Percentiles rank a stretch among this genome's conserved stretches.
These are phyloP conservation scores for Lagopus muta DNA, from an alignment of 2,113 vertebrate species.

Conservation along the genomic window DNA sequence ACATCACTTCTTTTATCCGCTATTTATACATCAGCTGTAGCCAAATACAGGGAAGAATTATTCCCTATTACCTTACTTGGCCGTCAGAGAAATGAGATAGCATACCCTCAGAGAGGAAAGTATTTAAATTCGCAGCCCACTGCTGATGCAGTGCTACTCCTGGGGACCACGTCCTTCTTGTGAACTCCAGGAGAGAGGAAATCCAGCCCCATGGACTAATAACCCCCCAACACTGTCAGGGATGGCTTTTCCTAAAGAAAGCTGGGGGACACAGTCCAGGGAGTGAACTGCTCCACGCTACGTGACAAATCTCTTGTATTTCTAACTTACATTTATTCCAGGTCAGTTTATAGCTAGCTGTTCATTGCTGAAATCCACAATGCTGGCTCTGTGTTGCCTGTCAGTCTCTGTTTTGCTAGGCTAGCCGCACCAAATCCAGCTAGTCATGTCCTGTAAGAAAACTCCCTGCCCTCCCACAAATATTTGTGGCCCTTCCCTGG, in stretches of 20 bases:
- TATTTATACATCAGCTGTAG: conserved; percentile 28
- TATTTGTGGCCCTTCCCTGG: not conserved
- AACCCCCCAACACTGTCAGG: not conserved
- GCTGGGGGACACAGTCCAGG: not conserved
- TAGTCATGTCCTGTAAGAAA: not conserved
- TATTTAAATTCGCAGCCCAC: not conserved
- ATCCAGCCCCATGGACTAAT: conserved; percentile 1
- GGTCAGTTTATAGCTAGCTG: conserved; percentile 37
- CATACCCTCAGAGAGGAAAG: conserved; percentile 25
- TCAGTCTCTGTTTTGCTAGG: conserved; percentile 22
- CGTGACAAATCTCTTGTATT: conserved; percentile 36
- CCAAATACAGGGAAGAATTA: conserved; percentile 39
- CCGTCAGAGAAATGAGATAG: conserved; percentile 34
- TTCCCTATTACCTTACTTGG: not conserved
- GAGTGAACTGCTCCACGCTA: not conserved
- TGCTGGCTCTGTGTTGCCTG: not conserved
- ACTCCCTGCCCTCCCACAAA: not conserved
- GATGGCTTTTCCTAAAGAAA: conserved; percentile 5
- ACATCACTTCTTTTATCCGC: conserved; percentile 51
- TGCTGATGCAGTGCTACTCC: conserved; percentile 21
- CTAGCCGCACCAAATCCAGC: not conserved
- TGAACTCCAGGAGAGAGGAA: conserved; percentile 41
- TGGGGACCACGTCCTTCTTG: not conserved
- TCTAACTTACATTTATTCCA: conserved; percentile 50
- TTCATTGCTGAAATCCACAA: not conserved